Evolutionary conservation across 1,140 invertebrate genomes (phyloP), one percentile per base, ranked within the genome.

Genomic region (Leptestheria dahalacensis): DNA sequence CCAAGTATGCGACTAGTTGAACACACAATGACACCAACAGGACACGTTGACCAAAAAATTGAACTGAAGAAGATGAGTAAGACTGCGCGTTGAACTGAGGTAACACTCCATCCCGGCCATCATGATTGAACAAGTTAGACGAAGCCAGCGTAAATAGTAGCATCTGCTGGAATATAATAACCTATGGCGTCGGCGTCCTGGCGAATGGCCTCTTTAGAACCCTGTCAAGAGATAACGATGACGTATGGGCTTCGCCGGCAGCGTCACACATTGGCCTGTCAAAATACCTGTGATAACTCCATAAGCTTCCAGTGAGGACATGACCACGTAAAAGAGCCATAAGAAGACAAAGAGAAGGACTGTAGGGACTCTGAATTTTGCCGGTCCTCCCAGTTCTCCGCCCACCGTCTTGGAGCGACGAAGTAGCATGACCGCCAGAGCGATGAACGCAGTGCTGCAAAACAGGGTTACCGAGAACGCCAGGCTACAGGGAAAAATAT

Each of bases 241-340:
- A 41, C 15, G 33, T 9, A 41, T 9, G 33, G 6, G 33, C 33
- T n/a, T n/a, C n/a, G n/a, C n/a, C n/a, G n/a, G n/a, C n/a, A n/a
- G n/a, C n/a, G n/a, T n/a, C n/a, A n/a, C n/a, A n/a, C n/a, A n/a
- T n/a, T n/a, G n/a, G n/a, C n/a, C n/a, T n/a, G n/a, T n/a, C n/a
- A n/a, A n/a, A n/a, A n/a, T 91, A 67, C 89, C 88, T 70, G 82
- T 68, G 66, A 96, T 91, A 65, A 87, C 72, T 63, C 82, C 85
- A 72, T 97, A 97, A 62, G 88, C 88, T 75, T 97, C 93, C 64
- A 98, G 75, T 62, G 85, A 86, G 61, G 92, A 93, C 75, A 97
- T 78, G 28, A 91, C 73, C 62, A 98, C 78, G 73, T 98, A 98
- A 64, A 91, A 75, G 20, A 96, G 66, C 94, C 95, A 98, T 20